Percentiles rank a stretch among this genome's conserved stretches.
phyloP scores from a whole-genome alignment of 2,113 vertebrate genomes.

The Cryptotis parvus region DNA sequence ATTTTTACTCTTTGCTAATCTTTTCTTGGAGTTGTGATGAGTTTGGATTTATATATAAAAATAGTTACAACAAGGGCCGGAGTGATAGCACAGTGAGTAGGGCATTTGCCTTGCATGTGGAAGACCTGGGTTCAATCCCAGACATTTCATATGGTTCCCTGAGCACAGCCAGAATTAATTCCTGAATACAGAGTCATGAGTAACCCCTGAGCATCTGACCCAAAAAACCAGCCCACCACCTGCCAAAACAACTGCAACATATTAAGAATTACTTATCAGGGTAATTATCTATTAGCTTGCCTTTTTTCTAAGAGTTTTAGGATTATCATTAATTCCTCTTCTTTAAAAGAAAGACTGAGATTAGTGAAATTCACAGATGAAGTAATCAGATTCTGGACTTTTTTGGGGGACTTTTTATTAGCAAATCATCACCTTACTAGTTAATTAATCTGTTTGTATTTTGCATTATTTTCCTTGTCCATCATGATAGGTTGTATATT shows the following conservation, averaged over 20 bases:
- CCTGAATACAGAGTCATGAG: too few species aligned
- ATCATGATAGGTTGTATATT: not conserved
- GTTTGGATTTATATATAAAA: not conserved
- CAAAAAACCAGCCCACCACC: too few species aligned
- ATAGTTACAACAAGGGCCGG: too few species aligned
- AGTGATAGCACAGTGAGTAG: too few species aligned
- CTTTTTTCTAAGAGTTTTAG: not conserved
- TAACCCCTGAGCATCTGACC: too few species aligned
- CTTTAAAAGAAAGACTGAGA: too few species aligned
- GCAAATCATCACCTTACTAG: not conserved
- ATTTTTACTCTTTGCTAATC: conserved; percentile 17
- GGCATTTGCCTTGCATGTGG: too few species aligned
- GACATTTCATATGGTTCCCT: too few species aligned
- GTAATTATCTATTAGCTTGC: not conserved
- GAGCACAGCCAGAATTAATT: too few species aligned
- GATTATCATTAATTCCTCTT: not conserved
- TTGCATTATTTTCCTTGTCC: not conserved
- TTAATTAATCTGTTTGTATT: not conserved
- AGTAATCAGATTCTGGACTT: not conserved
- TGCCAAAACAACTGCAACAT: not conserved
- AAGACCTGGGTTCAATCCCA: too few species aligned
- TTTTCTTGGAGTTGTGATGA: not conserved
- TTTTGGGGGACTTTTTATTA: not conserved
- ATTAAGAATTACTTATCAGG: not conserved
- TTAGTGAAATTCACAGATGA: not conserved